Conservation (phyloP, 2,797 vertebrate genomes). For the Lithobates sylvaticus region DNA sequence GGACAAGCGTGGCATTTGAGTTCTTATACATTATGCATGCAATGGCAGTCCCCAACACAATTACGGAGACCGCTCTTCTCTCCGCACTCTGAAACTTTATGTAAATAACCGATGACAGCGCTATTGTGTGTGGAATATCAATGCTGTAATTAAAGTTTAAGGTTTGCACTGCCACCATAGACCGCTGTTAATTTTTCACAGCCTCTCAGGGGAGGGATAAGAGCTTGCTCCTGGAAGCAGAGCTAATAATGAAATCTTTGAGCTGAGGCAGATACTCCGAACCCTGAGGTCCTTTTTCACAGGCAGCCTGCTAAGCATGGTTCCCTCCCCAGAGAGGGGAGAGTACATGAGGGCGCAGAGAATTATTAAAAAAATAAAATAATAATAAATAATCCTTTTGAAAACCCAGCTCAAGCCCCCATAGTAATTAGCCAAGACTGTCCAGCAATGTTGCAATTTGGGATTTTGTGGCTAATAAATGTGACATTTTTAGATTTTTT, state of each 20-base stretch:
- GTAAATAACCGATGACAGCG: conserved; percentile 98
- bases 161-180: conserved; percentile 81
- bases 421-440: conserved; percentile 10
- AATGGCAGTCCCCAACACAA: conserved; percentile 84
- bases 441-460: not conserved
- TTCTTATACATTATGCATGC: conserved; percentile 79
- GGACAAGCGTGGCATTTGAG: conserved; percentile 11
- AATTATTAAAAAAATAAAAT: conserved; percentile 94
- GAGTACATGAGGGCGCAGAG: conserved; percentile 79
- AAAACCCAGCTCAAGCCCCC: conserved; percentile 24
- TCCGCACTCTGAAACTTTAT: conserved; percentile 87
- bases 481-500: not conserved
- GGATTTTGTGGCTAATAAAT: conserved; percentile 68
- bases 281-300: conserved; percentile 90
- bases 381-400: not conserved
- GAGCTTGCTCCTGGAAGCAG: conserved; percentile 93
- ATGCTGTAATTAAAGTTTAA: conserved; percentile 99
- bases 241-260: conserved; percentile 99
- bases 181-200: conserved; percentile 97
- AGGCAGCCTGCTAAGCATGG: conserved; percentile 96
- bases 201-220: conserved; percentile 92
- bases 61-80: conserved; percentile 87
- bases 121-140: conserved; percentile 99
- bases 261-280: conserved; percentile 90
- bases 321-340: conserved; percentile 88